phyloP scores from a whole-genome alignment of 2,888 invertebrate genomes.

The Eristalis intricaria region DNA sequence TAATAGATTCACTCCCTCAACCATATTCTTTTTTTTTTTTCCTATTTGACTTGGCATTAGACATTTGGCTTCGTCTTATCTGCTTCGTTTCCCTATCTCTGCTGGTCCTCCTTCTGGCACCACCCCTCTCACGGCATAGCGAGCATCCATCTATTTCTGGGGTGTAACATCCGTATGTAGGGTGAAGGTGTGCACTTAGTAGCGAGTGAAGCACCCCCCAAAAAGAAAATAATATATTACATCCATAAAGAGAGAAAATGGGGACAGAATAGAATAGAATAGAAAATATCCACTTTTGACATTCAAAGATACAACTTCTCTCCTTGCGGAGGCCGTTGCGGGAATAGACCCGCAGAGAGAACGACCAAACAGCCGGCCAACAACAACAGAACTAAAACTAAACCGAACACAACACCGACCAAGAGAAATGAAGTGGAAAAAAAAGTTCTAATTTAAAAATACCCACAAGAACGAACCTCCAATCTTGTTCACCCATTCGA shows the following conservation, averaged over 20 bases:
- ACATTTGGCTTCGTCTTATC: constrained; percentile 68
- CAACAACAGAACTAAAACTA: constrained; percentile 8
- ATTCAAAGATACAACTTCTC: constrained; percentile 55
- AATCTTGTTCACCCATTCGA: constrained; percentile 37
- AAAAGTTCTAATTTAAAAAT: constrained; percentile 72
- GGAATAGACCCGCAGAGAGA: not conserved
- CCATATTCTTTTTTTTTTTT: constrained; percentile 16
- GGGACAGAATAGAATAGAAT: constrained; percentile 24
- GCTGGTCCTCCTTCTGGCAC: not conserved
- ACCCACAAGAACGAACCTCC: constrained; percentile 69
- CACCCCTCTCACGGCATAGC: not conserved
- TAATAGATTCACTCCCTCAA: constrained; percentile 30
- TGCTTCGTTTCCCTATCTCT: constrained; percentile 1
- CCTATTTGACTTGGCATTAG: constrained; percentile 64
- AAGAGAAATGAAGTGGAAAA: constrained; percentile 48
- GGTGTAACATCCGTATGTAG: constrained; percentile 43
- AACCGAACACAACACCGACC: constrained; percentile 10
- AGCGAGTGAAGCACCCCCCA: not conserved
- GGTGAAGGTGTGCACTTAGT: constrained; percentile 44
- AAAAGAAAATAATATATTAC: constrained; percentile 29
- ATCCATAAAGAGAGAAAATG: constrained; percentile 45
- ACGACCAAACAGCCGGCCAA: not conserved
- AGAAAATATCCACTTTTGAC: constrained; percentile 66
- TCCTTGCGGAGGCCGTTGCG: not conserved
- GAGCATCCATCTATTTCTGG: constrained; percentile 44